Percentiles rank a stretch among this genome's conserved stretches.
phyloP scores from a whole-genome alignment of 35 echinoderm and acorn worm species.

The Hemicentrotus pulcherrimus region DNA sequence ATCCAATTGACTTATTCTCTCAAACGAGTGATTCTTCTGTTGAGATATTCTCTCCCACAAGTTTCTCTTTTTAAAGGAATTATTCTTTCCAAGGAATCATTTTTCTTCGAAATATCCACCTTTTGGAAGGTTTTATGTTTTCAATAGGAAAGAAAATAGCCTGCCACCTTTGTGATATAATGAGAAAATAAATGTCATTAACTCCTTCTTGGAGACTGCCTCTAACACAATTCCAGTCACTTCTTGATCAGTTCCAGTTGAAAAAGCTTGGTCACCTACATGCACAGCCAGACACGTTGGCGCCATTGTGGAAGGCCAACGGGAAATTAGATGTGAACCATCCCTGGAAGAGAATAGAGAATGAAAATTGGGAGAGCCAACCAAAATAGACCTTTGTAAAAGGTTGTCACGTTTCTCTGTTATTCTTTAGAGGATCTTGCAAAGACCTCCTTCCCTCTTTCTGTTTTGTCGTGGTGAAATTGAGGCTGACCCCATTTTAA shows the following conservation, averaged over 20 bases:
- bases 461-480: not conserved
- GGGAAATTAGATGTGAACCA: constrained; percentile 17
- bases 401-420: constrained; percentile 9
- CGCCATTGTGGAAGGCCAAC: not conserved
- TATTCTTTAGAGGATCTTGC: not conserved
- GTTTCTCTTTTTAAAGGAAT: not conserved
- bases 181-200: not conserved
- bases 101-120: not conserved
- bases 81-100: not conserved
- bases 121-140: too few relatives aligned
- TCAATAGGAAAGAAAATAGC: too few relatives aligned
- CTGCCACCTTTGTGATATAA: not conserved
- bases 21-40: too few relatives aligned
- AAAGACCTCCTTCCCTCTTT: not conserved
- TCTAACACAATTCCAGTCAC: not conserved
- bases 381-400: constrained; percentile 18
- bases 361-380: not conserved
- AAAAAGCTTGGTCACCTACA: not conserved
- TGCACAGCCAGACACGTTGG: not conserved
- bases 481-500: not conserved
- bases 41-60: not conserved
- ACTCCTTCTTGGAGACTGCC: not conserved
- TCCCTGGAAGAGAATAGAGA: not conserved
- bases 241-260: not conserved
- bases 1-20: too few relatives aligned